Conservation (phyloP, 2,888 invertebrate species). For the Horisme vitalbata region DNA sequence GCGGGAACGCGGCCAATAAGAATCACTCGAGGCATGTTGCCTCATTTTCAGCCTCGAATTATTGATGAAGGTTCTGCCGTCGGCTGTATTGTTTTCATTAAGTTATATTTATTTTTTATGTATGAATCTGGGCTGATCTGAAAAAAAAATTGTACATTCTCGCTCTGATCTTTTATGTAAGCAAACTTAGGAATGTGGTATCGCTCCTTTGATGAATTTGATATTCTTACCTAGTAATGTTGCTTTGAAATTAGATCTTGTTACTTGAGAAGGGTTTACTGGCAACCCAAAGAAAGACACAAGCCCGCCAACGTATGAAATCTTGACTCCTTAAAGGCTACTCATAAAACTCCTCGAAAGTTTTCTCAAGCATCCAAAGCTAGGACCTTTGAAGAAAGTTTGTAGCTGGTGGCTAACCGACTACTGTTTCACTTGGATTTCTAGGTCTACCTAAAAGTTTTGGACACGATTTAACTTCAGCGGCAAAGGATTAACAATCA, state of each 20-base stretch:
- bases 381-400: too few relatives aligned
- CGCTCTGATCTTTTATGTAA: too few relatives aligned
- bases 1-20: constrained; percentile 54
- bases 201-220: constrained; percentile 2
- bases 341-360: not conserved
- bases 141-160: too few relatives aligned
- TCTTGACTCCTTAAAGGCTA: not conserved
- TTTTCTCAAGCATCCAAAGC: too few relatives aligned
- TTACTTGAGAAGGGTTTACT: constrained; percentile 17
- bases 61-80: not conserved
- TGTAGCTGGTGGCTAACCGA: too few relatives aligned
- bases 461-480: too few relatives aligned
- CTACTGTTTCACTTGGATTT: too few relatives aligned
- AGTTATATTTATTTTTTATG: too few relatives aligned
- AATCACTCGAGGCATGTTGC: constrained; percentile 39
- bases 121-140: too few relatives aligned
- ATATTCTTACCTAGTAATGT: constrained; percentile 7
- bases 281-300: constrained; percentile 10
- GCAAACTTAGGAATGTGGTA: not conserved
- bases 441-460: too few relatives aligned
- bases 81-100: too few relatives aligned
- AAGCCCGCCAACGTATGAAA: constrained; percentile 2
- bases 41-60: constrained; percentile 2
- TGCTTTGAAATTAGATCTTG: constrained; percentile 14
- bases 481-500: too few relatives aligned